phyloP scores from a whole-genome alignment of 2,888 invertebrate species.

The Sinodicranocentrus sp. region DNA sequence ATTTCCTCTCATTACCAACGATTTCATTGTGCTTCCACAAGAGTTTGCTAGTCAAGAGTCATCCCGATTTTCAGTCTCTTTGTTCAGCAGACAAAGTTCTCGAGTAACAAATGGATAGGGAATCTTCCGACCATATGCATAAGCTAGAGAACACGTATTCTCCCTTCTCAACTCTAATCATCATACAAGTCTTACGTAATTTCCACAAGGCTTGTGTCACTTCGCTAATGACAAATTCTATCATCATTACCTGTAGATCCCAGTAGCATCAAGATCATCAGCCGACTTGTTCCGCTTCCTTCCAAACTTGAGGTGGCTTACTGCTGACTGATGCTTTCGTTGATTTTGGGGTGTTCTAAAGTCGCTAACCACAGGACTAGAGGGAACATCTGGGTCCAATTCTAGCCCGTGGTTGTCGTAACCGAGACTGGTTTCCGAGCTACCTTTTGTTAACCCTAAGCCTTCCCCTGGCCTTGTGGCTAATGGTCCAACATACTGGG shows the following conservation, averaged over 20 bases:
- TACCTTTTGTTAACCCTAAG: background rate
- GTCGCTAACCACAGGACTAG: background rate
- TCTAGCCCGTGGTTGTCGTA: conserved; percentile 57
- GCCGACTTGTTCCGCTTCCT: conserved; percentile 66
- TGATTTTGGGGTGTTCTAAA: conserved; percentile 39
- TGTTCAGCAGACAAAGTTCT: no score
- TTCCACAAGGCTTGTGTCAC: background rate
- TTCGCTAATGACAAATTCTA: background rate
- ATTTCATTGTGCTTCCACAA: conserved; percentile 7
- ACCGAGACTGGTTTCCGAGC: conserved; percentile 44
- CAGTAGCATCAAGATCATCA: conserved; percentile 56
- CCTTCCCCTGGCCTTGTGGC: background rate
- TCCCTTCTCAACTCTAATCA: no score
- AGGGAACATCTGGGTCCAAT: conserved; percentile 46
- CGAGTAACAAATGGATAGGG: no score
- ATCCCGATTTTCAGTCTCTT: background rate
- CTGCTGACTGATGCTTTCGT: conserved; percentile 8
- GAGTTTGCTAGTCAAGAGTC: background rate
- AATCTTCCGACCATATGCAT: no score
- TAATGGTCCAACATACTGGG: conserved; percentile 67
- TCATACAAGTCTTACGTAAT: background rate
- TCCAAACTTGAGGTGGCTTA: conserved; percentile 55
- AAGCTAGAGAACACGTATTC: no score
- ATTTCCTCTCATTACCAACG: conserved; percentile 39
- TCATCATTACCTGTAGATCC: conserved; percentile 65